Evolutionary conservation across 2,888 invertebrate genomes (phyloP).

Genomic region (Apamea anceps): DNA sequence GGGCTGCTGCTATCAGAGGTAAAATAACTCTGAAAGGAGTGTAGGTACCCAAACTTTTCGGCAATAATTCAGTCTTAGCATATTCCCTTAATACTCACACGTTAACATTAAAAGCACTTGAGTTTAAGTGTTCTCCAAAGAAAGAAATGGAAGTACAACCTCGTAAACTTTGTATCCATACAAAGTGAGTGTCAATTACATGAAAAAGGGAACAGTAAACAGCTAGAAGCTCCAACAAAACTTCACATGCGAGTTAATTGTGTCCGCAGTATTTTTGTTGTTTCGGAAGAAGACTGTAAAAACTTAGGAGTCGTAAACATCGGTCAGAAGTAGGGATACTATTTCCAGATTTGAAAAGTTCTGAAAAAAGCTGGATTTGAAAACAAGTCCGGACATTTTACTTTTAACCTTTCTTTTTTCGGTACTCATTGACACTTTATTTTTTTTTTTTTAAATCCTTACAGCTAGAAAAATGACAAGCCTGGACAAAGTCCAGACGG

Average conservation of each 20-base stretch:
- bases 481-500: background rate
- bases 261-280: conserved; percentile 70
- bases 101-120: conserved; percentile 35
- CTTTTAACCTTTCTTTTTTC: background rate
- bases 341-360: background rate
- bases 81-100: conserved; percentile 28
- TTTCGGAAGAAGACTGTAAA: conserved; percentile 72
- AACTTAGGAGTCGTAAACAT: conserved; percentile 74
- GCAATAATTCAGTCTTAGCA: conserved; percentile 14
- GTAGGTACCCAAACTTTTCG: background rate
- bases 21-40: background rate
- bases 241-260: conserved; percentile 76
- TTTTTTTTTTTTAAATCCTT: background rate
- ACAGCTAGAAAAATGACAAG: background rate
- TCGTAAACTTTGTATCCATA: conserved; percentile 59
- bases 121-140: conserved; percentile 36
- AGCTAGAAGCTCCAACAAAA: conserved; percentile 65
- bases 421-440: background rate
- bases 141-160: conserved; percentile 36
- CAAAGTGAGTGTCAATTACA: conserved; percentile 66
- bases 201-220: conserved; percentile 64
- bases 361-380: background rate
- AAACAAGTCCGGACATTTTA: background rate
- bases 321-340: conserved; percentile 50
- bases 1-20: background rate